Evolutionary conservation across 2,888 invertebrate genomes (phyloP), one percentile per base, ranked within the genome.

Genomic region (Harpalus rufipes): DNA sequence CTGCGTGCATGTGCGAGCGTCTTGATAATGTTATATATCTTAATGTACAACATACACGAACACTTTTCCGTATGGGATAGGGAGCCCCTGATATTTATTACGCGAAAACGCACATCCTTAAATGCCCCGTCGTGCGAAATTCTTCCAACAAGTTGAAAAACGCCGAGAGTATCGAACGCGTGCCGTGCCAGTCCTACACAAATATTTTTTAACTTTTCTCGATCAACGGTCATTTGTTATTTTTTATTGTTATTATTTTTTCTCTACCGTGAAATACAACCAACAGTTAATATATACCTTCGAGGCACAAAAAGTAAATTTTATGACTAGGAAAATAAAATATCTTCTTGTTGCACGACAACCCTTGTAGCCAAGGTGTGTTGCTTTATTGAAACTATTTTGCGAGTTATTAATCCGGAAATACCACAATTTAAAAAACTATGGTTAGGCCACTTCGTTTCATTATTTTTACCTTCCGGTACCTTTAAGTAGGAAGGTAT

Each of bases 231-330:
- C 81, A 81, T 81, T 68, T 81, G 68, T 81, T 81, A 81, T 81
- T 81, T 81, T 81, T 81, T 78, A 81, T 81, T 81, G 81, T 81
- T 81, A 81, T 68, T 81, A 81, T 81, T 81, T 81, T 65, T 65
- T 12, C 12, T 25, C 12, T 25, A 39, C 4, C 76, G 76, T 78
- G 25, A 78, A 78, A 58, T 58, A 78, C 56, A 32, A 21, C 78
- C 44, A 21, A 25, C 59, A 78, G 58, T 78, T 78, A 58, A 18
- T 18, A 10, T 16, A 76, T 76, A 74, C 18, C 10, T 18, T 44
- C 25, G 16, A n/a, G 25, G 21, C 44, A 44, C 5, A 76, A 44
- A n/a, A 21, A 44, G 44, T 44, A 44, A 44, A 76, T 78, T 78
- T 78, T 58, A 78, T 58, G 78, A 25, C 7, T 8, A 25, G 58